Conservation (phyloP, 2,797 vertebrate species). For the Xenentodon cancila region DNA sequence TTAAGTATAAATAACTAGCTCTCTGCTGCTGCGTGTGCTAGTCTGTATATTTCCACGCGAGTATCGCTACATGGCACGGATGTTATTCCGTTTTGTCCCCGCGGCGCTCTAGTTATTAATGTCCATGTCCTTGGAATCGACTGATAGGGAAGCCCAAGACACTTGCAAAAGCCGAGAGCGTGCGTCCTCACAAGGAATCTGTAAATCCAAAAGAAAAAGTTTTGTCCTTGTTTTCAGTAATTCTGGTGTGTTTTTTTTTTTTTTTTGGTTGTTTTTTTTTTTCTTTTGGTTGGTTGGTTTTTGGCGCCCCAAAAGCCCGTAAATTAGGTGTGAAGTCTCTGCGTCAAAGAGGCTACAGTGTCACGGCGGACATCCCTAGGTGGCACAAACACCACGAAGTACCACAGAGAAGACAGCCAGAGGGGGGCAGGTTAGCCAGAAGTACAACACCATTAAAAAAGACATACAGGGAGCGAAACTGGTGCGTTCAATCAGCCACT, state of each 20-base stretch:
- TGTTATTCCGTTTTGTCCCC: conserved; percentile 12
- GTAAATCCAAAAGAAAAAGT: conserved; percentile 41
- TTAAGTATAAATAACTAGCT: conserved; percentile 62
- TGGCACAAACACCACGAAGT: conserved; percentile 53
- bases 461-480: conserved; percentile 3
- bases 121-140: conserved; percentile 38
- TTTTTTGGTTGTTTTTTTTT: neutral
- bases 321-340: conserved; percentile 36
- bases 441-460: conserved; percentile 15
- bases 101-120: conserved; percentile 37
- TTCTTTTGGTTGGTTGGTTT: neutral
- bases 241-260: neutral
- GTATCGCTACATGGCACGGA: conserved; percentile 45
- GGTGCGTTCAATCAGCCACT: conserved; percentile 29
- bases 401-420: conserved; percentile 31
- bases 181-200: neutral
- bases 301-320: conserved; percentile 12
- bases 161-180: conserved; percentile 19
- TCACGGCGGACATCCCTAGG: conserved; percentile 45
- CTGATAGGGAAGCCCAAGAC: conserved; percentile 5
- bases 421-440: conserved; percentile 23
- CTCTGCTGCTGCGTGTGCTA: conserved; percentile 42
- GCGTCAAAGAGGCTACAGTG: conserved; percentile 55
- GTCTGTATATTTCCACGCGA: conserved; percentile 48
- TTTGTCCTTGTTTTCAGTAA: neutral